Percentiles rank a stretch among this genome's conserved stretches.
Conservation (phyloP, 1,140 invertebrate genomes). For the Diorhabda carinulata region DNA sequence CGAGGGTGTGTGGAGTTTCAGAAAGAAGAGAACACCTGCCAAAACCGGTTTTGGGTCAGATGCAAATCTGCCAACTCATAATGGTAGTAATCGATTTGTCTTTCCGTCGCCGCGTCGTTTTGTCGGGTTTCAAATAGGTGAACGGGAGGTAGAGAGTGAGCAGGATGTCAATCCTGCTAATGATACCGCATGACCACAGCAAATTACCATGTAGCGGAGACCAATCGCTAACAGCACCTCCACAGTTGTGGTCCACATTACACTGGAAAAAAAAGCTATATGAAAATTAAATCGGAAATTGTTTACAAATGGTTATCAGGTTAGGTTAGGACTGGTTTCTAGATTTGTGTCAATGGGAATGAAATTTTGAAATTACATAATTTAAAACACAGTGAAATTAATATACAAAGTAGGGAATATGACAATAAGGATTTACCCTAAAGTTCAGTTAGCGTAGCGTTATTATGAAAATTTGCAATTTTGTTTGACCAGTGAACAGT, state of each 20-base stretch:
- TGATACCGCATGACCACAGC: conserved; percentile 46
- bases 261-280: too few species aligned
- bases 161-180: conserved; percentile 49
- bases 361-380: too few species aligned
- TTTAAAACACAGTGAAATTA: too few species aligned
- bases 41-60: conserved; percentile 18
- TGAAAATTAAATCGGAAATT: too few species aligned
- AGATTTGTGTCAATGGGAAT: too few species aligned
- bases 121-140: conserved; percentile 17
- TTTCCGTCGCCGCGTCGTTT: conserved; percentile 7
- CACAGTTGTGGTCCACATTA: neutral
- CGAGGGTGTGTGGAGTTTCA: conserved; percentile 8
- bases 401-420: too few species aligned
- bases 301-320: too few species aligned
- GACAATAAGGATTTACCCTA: too few species aligned
- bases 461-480: too few species aligned
- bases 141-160: conserved; percentile 24
- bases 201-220: conserved; percentile 38
- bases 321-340: too few species aligned
- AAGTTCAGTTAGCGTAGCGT: too few species aligned
- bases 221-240: conserved; percentile 12
- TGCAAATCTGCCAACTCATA: conserved; percentile 13
- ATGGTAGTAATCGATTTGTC: conserved; percentile 18
- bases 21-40: conserved; percentile 2
- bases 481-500: too few species aligned